phyloP scores from a whole-genome alignment of 1,140 invertebrate species.

The Hypsibius dujardini region DNA sequence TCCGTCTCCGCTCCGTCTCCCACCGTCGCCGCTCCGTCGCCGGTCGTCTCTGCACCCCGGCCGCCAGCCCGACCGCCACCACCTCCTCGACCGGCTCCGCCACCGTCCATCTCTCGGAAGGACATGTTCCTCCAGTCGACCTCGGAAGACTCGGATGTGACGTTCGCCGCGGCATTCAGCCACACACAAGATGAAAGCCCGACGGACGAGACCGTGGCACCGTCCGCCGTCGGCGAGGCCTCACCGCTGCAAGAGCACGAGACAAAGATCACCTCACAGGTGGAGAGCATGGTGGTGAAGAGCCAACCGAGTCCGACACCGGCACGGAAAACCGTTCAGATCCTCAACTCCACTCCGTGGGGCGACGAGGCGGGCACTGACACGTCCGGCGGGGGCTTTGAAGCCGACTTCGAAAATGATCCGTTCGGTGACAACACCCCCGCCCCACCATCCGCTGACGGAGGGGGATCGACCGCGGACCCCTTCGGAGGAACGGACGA shows the following conservation, averaged over 20 bases:
- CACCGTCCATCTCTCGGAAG: neutral
- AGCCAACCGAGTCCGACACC: constrained; percentile 1
- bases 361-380: neutral
- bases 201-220: neutral
- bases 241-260: neutral
- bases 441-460: neutral
- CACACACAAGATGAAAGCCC: constrained; percentile 13
- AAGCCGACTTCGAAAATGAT: neutral
- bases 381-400: neutral
- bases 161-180: constrained; percentile 5
- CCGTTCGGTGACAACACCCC: neutral
- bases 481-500: no score
- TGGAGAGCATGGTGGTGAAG: neutral
- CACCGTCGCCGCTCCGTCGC: no score
- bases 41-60: no score
- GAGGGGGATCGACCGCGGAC: no score
- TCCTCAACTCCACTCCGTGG: constrained; percentile 4
- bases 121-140: constrained; percentile 11
- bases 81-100: neutral
- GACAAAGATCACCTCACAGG: neutral
- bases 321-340: neutral
- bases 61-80: neutral
- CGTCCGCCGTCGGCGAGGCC: neutral
- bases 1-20: no score
- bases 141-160: constrained; percentile 12